Evolutionary conservation across 2,113 vertebrate species (phyloP), one percentile per base, ranked within the genome.

Genomic region (Podocnemis expansa): DNA sequence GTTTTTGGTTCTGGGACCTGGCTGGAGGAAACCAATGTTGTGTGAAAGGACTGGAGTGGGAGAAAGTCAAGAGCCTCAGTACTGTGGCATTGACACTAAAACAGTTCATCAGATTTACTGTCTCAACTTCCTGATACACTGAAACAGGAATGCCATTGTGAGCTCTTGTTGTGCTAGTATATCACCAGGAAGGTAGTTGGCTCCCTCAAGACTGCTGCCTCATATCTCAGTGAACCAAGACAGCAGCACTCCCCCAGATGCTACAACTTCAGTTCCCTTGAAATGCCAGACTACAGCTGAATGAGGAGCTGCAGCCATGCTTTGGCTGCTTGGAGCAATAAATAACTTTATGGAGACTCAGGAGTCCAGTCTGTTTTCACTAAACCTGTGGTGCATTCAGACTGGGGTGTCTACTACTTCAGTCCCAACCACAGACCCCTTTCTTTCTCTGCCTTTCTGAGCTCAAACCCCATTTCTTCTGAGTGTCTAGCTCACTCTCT

Each of bases 171-270:
- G 29, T 89, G 10, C 47, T 47, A 47, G 47, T 47, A 83, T 41
- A 6, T 1, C 0, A 0, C 27, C 43, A 41, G 10, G 8, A 82
- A 92, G 80, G 2, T 2, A 34, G 87, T 76, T 63, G 4, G 63
- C 80, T 80, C 5, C 25, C 8, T 2, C 2, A 2, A 67, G 78
- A 83, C 0, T 0, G 13, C 21, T 1, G 0, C 24, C 56, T 27
- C 56, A 27, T 22, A 27, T 58, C 56, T 24, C 56, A 58, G 56
- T 7, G 24, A 2, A 25, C 56, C 11, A 29, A 58, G 56, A 58
- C 56, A 58, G 11, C 27, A 58, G 24, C 56, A 29, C 4, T 34
- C 51, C 51, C 14, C 10, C 16, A 52, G 56, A 27, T 27, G 22
- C 56, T 58, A 29, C 56, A 29, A 25, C 17, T 10, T 58, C 56